Evolutionary conservation across 2,797 vertebrate species (phyloP).

Genomic region (Oreonectes daqikongensis): DNA sequence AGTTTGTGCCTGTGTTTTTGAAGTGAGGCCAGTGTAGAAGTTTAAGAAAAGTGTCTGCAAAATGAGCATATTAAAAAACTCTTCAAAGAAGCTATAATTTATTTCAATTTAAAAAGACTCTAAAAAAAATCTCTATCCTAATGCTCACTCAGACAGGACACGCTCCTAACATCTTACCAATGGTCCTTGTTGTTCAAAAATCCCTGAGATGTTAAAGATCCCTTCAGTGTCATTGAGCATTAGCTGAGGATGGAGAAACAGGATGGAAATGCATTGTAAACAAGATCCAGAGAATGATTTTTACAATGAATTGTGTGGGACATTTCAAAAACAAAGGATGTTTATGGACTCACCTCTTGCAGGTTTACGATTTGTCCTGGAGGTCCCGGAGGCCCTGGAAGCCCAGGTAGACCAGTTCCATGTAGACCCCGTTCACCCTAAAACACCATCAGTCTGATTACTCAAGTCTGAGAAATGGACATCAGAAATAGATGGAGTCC

Average conservation of each 20-base stretch:
- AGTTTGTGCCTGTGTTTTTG: background rate
- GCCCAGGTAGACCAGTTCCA: conserved; percentile 78
- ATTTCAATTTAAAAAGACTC: too few species aligned
- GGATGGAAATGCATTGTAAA: conserved; percentile 7
- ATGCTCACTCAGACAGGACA: too few species aligned
- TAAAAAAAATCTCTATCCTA: too few species aligned
- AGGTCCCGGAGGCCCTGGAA: conserved; percentile 86
- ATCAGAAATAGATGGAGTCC: background rate
- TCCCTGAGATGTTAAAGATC: conserved; percentile 81
- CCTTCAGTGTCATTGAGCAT: conserved; percentile 84
- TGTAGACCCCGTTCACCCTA: conserved; percentile 87
- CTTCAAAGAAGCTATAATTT: too few species aligned
- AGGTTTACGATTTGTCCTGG: conserved; percentile 78
- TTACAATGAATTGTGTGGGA: background rate
- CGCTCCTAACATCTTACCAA: too few species aligned
- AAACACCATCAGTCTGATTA: conserved; percentile 37
- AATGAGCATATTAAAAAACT: too few species aligned
- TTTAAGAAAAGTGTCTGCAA: too few species aligned
- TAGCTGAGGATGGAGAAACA: conserved; percentile 69
- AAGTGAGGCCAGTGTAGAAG: background rate
- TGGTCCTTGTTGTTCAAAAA: conserved; percentile 76
- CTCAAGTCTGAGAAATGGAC: conserved; percentile 3
- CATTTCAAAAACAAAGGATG: background rate
- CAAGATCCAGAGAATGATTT: background rate
- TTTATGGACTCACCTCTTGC: conserved; percentile 72